Conservation (phyloP, 1,140 invertebrate species). For the Drosophila lini region DNA sequence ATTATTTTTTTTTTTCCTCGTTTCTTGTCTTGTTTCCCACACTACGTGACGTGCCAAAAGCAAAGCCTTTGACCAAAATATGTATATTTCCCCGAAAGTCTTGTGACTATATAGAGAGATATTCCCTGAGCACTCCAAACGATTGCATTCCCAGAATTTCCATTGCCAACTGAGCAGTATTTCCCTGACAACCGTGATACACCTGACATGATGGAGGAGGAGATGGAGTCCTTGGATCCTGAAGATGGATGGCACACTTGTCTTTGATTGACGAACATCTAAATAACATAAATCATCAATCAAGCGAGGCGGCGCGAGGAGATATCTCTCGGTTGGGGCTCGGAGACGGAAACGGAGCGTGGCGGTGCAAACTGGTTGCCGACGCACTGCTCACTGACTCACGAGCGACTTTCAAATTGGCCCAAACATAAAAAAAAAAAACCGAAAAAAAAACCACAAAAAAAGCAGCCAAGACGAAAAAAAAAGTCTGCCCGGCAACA, state of each 20-base stretch:
- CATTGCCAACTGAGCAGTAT: conserved; percentile 36
- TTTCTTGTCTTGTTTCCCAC: conserved; percentile 22
- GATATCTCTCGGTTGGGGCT: conserved; percentile 7
- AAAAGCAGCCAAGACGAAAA: conserved; percentile 19
- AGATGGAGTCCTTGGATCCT: conserved; percentile 1
- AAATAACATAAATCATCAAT: conserved; percentile 65
- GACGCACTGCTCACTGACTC: conserved; percentile 65
- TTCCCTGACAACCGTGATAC: conserved; percentile 4
- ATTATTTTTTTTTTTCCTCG: background rate
- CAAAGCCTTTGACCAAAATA: conserved; percentile 43
- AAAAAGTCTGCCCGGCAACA: conserved; percentile 63
- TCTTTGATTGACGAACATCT: conserved; percentile 58
- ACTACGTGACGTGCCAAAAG: conserved; percentile 47
- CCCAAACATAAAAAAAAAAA: conserved; percentile 33
- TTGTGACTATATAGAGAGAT: conserved; percentile 27
- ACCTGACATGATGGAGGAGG: conserved; percentile 7
- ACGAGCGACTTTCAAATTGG: conserved; percentile 74
- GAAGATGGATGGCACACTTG: conserved; percentile 59
- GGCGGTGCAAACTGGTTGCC: conserved; percentile 65
- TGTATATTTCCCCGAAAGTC: conserved; percentile 21
- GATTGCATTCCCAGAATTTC: conserved; percentile 43
- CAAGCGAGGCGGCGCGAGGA: conserved; percentile 33
- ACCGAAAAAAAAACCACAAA: background rate
- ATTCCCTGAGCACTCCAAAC: conserved; percentile 19
- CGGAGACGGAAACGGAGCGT: conserved; percentile 19